Conservation (phyloP, 2,113 vertebrate genomes). For the Eurystomus gularis region DNA sequence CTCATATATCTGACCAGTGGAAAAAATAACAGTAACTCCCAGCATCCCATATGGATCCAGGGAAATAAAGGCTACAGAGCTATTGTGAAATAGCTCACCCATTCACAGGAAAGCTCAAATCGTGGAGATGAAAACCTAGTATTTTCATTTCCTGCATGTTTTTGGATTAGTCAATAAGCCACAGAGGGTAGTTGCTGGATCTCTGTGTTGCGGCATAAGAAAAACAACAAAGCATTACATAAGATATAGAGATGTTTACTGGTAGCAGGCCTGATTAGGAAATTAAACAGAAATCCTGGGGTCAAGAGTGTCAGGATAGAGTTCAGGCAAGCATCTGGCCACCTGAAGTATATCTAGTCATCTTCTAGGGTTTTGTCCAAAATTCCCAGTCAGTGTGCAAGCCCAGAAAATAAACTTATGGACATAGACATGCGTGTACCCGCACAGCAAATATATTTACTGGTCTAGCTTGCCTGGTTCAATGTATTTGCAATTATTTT, state of each 20-base stretch:
- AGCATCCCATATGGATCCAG: background rate
- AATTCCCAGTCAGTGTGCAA: background rate
- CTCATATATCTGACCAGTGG: background rate
- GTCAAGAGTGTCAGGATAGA: background rate
- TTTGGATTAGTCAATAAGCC: constrained; percentile 50
- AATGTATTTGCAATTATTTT: background rate
- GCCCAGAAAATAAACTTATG: background rate
- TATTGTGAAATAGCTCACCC: constrained; percentile 40
- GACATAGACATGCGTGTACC: fast-evolving
- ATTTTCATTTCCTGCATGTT: background rate
- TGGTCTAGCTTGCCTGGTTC: background rate
- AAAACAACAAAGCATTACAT: background rate
- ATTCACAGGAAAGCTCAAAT: constrained; percentile 20
- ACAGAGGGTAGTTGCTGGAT: background rate
- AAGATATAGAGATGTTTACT: background rate
- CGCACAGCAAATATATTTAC: background rate
- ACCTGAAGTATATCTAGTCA: background rate
- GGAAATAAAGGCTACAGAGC: background rate
- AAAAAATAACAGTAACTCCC: background rate
- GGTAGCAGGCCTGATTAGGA: background rate
- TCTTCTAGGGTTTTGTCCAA: background rate
- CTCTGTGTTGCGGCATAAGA: background rate
- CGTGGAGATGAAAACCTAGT: constrained; percentile 6
- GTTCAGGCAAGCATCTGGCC: background rate
- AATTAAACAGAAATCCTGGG: background rate